Base-by-base conservation (phyloP, 2,888 invertebrate genomes). In the Suillia variegata region DNA sequence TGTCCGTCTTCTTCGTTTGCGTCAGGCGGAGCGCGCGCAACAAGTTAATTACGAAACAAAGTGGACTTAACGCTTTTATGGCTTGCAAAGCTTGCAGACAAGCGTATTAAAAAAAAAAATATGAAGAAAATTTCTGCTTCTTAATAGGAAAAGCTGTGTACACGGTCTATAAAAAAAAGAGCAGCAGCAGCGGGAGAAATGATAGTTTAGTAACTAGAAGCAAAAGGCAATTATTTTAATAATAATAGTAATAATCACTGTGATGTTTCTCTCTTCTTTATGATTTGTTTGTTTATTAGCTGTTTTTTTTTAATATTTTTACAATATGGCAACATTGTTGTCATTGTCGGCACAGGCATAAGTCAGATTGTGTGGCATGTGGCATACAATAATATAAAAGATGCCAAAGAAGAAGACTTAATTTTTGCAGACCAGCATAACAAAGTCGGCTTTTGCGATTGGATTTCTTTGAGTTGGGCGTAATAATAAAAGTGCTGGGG, bases 41-140 rank as follows among this genome's bases (percentile, higher is more conserved):
- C 56, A 61, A 61, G 54, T 58, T 61, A 56, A 59, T 54, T 60
- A 61, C 49, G 54, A 56, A 54, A 56, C 51, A 56, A 61, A 61
- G 42, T 61, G 63, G 56, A 59, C 56, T 61, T 61, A 56, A 55
- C 47, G 45, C 45, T 45, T 17, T 45, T 8, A 45, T 45, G 45
- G 45, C 45, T 45, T 17, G 20, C 45, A 45, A 20, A 18, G n/a
- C 10, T 45, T 45, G 45, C 45, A 17, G 3, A 45, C 45, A 20
- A 20, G 45, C 17, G 45, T 18, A 38, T 38, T 38, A 38, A 38
- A 38, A n/a, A n/a, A n/a, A n/a, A n/a, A n/a, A n/a, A n/a, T n/a
- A n/a, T n/a, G n/a, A n/a, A n/a, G n/a, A n/a, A n/a, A n/a, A 3
- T n/a, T n/a, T 38, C n/a, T 38, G 6, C 38, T 26, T 13, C 38